Base-by-base conservation (phyloP, 2,797 vertebrate species). In the Delichon dasypus region DNA sequence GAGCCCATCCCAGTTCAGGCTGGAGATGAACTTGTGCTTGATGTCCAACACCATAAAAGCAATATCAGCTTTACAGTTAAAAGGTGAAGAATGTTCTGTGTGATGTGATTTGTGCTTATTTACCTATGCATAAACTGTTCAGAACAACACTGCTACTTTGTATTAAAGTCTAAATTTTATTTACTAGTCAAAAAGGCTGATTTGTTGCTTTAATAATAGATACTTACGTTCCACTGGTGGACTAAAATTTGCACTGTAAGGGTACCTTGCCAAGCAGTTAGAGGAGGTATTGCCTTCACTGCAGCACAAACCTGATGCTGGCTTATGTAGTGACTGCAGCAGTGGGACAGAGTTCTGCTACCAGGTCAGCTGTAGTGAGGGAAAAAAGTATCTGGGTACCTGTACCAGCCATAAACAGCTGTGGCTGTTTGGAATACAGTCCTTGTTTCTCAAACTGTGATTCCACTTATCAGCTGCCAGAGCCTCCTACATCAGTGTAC, bases 11-110 rank as follows among this genome's bases (percentile, higher is more conserved):
- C 96, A 55, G 99, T 99, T 42, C 95, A 94, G 32, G 90, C 47
- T 10, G 98, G 98, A 62, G 98, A 99, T 74, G 98, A 98, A 95
- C 97, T 99, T 72, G 44, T 95, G 21, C 98, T 99, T 22, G 87
- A 89, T 3, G 96, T 99, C 74, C 98, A 98, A 85, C 98, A 99
- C 62, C 98, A 99, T 93, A 99, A 99, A 96, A 99, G 99, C 97
- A 99, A 98, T 85, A 98, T 99, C 90, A 99, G 98, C 79, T 98
- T 99, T 85, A 97, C 97, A 5, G 98, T 98, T 38, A 97, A 96
- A 78, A 91, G 70, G n/a, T 97, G 92, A 98, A 54, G 54, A 81
- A 44, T 15, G 27, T 19, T 14, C 12, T 3, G 4, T 40, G 19
- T 64, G 32, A 60, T 25, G 23, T 44, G 25, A 67, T 32, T 29